Conservation (phyloP, 2,797 vertebrate species). For the Synaphobranchus kaupii region DNA sequence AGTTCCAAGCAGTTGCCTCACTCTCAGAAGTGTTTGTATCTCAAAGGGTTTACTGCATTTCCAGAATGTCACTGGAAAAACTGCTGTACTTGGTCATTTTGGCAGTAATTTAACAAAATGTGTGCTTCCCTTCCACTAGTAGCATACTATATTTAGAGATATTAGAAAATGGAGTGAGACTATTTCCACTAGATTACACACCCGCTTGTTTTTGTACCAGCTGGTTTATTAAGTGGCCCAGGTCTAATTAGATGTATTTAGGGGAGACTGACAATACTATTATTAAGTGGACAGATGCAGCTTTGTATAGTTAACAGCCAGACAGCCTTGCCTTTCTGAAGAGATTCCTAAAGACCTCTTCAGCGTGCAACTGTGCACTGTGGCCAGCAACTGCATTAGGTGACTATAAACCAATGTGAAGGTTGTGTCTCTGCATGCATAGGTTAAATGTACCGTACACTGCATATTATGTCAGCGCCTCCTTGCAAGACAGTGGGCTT, state of each 20-base stretch:
- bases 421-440: not conserved
- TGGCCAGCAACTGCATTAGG: not conserved
- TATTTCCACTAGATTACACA: conserved; percentile 10
- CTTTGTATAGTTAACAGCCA: not conserved
- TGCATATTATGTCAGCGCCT: not conserved
- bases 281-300: conserved; percentile 28
- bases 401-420: not conserved
- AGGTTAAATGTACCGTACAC: not conserved
- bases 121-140: not conserved
- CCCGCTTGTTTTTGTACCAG: conserved; percentile 15
- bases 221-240: conserved; percentile 21
- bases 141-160: not conserved
- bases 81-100: too few relatives aligned
- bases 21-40: too few relatives aligned
- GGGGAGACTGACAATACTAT: conserved; percentile 33
- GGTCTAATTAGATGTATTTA: conserved; percentile 37
- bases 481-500: not conserved
- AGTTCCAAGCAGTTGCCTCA: too few relatives aligned
- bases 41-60: too few relatives aligned
- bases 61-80: too few relatives aligned
- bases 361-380: not conserved
- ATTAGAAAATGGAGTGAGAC: not conserved
- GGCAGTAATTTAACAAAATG: not conserved
- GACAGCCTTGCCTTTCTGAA: conserved; percentile 8
- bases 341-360: not conserved